Evolutionary conservation across 2,797 vertebrate genomes (phyloP), one percentile per base, ranked within the genome.

Genomic region (Threskiornis aethiopicus): DNA sequence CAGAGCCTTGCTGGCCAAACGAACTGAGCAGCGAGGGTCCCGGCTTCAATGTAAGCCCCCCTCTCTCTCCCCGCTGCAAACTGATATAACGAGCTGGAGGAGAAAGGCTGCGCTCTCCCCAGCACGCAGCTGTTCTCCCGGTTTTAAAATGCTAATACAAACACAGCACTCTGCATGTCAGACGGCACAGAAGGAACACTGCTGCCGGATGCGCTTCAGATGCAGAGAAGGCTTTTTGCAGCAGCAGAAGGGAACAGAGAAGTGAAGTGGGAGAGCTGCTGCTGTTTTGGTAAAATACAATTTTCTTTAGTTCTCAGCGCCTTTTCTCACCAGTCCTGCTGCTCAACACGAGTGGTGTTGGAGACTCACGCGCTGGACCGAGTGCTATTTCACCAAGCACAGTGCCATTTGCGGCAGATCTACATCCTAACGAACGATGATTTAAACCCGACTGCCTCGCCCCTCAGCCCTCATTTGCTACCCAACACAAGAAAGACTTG

Each of bases 41-140:
- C 82, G 21, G 94, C 86, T 80, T 84, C 81, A n/a, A 26, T 20
- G 28, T 5, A 65, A 89, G 84, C 78, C 65, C 62, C 87, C 72
- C 52, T 16, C 29, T 12, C 16, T 16, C 35, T 19, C 28, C 47
- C 64, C 59, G 24, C 65, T 10, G 37, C 46, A 73, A 84, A 67
- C 10, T 3, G 21, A 54, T 84, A 25, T 65, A 72, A 93, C 47
- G 62, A 85, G 84, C 92, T 94, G 82, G 85, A 96, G 95, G 59
- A 82, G 65, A 95, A 84, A 84, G 80, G 66, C 81, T 88, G 90
- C 35, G 13, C 91, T 87, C 91, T 73, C 94, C 94, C 87, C 88
- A 96, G 95, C 78, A 47, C 42, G 18, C 97, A 98, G 97, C 97
- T 98, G 97, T 51, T 96, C 67, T 11, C 88, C 89, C 64, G 25